A percentile compares a stretch with the other conserved stretches of the same genome.
Evolutionary conservation across 2,113 vertebrate species (phyloP).

Genomic region (Corythornis madagascariensis): DNA sequence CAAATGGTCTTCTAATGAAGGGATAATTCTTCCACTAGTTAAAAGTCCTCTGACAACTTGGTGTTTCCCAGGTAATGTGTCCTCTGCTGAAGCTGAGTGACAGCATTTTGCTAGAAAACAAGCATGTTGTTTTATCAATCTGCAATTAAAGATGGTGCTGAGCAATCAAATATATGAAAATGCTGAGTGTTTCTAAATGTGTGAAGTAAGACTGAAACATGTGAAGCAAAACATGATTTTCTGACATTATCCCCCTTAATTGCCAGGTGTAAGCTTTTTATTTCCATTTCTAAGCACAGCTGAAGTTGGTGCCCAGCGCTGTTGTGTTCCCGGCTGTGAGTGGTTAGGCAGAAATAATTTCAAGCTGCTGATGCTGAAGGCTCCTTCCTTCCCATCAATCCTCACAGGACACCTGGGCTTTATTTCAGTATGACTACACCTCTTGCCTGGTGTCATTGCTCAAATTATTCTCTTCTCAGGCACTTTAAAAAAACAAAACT

Average conservation of each 20-base stretch:
- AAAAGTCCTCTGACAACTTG: background rate
- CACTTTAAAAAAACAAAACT: background rate
- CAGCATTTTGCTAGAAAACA: background rate
- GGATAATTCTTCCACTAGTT: conserved; percentile 19
- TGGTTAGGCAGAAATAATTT: background rate
- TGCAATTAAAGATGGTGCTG: conserved; percentile 14
- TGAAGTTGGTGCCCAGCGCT: background rate
- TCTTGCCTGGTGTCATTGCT: background rate
- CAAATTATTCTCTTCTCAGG: background rate
- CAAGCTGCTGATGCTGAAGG: background rate
- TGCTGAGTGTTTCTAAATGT: background rate
- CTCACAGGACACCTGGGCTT: background rate
- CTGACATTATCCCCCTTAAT: background rate
- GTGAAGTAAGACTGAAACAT: background rate
- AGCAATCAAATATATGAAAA: background rate
- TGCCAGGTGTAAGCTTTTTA: background rate
- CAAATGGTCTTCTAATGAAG: conserved; percentile 17
- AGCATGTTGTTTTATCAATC: background rate
- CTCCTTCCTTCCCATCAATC: background rate
- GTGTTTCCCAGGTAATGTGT: background rate
- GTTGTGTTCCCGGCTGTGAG: background rate
- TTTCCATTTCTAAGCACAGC: background rate
- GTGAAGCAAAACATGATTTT: background rate
- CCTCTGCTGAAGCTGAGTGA: background rate
- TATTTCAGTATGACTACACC: background rate